A percentile compares a stretch with the other conserved stretches of the same genome.
phyloP scores from a whole-genome alignment of 2,113 vertebrate species.

The Odontesthes bonariensis region DNA sequence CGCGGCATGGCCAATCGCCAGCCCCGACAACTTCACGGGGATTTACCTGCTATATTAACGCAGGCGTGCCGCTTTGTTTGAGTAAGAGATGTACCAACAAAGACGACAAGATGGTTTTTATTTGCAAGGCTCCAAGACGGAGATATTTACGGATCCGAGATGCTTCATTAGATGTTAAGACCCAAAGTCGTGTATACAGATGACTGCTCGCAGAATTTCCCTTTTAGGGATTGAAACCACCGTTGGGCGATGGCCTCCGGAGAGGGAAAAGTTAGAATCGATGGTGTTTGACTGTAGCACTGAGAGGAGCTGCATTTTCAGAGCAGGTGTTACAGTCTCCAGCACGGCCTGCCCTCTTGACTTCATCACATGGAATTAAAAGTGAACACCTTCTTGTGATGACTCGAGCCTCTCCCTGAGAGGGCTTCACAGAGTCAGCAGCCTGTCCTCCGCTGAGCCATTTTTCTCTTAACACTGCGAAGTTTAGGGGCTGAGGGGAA shows the following conservation, averaged over 20 bases:
- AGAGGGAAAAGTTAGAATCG: neutral
- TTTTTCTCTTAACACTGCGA: slow-evolving; percentile 74
- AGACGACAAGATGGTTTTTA: neutral
- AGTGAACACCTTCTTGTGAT: slow-evolving; percentile 46
- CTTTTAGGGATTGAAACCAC: neutral
- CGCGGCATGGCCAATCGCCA: neutral
- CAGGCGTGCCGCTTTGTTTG: neutral
- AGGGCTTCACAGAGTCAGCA: slow-evolving; percentile 71
- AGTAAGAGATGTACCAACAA: neutral
- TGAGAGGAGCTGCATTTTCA: neutral
- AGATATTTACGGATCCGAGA: too few relatives aligned
- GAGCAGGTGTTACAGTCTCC: slow-evolving; percentile 22
- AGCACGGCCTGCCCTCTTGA: slow-evolving; percentile 22
- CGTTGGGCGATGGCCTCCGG: neutral
- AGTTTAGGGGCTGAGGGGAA: slow-evolving; percentile 34
- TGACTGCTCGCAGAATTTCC: slow-evolving; percentile 8
- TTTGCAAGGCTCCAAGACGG: neutral
- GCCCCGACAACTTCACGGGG: neutral
- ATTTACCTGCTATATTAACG: neutral
- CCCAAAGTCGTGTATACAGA: neutral
- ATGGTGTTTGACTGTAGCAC: neutral
- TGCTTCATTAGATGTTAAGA: too few relatives aligned
- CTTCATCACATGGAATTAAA: slow-evolving; percentile 57
- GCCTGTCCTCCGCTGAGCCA: slow-evolving; percentile 65
- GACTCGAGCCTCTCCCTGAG: slow-evolving; percentile 33